Evolutionary conservation across 1,140 invertebrate species (phyloP), one percentile per base, ranked within the genome.

Genomic region (Neocloeon triangulifer): DNA sequence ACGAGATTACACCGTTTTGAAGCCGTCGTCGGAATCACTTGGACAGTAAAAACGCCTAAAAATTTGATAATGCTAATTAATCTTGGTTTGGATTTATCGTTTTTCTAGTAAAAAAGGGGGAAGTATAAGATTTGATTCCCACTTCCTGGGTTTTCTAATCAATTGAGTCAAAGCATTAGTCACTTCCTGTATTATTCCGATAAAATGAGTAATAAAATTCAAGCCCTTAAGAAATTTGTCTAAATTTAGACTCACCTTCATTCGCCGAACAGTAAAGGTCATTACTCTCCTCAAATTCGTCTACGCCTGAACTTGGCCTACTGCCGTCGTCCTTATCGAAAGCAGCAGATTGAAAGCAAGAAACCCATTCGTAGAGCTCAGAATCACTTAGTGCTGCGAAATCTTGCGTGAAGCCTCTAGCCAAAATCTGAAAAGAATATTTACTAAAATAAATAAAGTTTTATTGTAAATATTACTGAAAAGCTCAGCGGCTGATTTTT

Each of bases 211-310:
- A 32, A 34, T 32, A 32, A 32, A 34, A n/a, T 15, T 6, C 7
- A 14, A 32, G 7, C 12, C 16, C 8, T 10, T 6, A 6, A 14
- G 21, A 26, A 10, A 6, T 15, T 32, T 22, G 12, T 12, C 17
- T 33, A 23, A 18, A 33, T 18, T 2, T 7, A 27, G 17, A 19
- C 29, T 41, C 39, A 50, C 48, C 73, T 55, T 80, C 74, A 19
- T 67, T 69, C 41, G 72, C 75, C 17, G 76, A 73, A 40, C 75
- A 81, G 43, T 84, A 84, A 2, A 85, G 50, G 50, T 82, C 75
- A 53, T 84, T 84, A 44, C 84, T 77, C 57, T 85, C 77, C 55
- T 81, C 74, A 42, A 78, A n/a, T n/a, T n/a, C n/a, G n/a, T n/a
- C n/a, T n/a, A 3, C 23, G n/a, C n/a, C n/a, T n/a, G n/a, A n/a